Conservation (phyloP, 2,113 vertebrate species). For the Tylochromis polylepis region DNA sequence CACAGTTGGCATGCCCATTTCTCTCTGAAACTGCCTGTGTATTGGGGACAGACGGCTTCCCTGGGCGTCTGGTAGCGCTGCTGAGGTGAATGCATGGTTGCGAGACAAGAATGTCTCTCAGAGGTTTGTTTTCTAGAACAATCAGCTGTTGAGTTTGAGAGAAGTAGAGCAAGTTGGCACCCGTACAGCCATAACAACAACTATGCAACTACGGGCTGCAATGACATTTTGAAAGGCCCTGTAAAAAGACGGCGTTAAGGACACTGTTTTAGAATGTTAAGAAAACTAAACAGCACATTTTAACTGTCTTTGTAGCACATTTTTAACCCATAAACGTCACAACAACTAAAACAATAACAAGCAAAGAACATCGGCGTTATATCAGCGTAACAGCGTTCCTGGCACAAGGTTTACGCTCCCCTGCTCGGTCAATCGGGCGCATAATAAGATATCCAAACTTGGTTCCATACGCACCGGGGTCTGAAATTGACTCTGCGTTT, state of each 20-base stretch:
- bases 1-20: not conserved
- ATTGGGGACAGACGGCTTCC: conserved; percentile 1
- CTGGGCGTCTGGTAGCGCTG: not conserved
- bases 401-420: not conserved
- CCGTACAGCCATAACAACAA: not conserved
- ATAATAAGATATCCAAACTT: conserved; percentile 11
- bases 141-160: conserved; percentile 36
- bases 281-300: not conserved
- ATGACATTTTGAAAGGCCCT: not conserved
- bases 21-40: conserved; percentile 28
- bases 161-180: conserved; percentile 34
- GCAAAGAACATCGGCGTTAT: not conserved
- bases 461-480: not conserved
- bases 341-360: not conserved
- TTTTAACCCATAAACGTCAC: not conserved
- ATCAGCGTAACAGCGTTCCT: not conserved
- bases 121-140: not conserved
- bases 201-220: not conserved
- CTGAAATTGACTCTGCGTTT: not conserved
- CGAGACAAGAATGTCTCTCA: not conserved
- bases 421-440: not conserved
- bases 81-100: conserved; percentile 13
- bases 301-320: not conserved
- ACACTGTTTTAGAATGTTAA: not conserved
- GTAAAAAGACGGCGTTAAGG: not conserved